phyloP scores from a whole-genome alignment of 2,888 invertebrate genomes.

The Empis livida region DNA sequence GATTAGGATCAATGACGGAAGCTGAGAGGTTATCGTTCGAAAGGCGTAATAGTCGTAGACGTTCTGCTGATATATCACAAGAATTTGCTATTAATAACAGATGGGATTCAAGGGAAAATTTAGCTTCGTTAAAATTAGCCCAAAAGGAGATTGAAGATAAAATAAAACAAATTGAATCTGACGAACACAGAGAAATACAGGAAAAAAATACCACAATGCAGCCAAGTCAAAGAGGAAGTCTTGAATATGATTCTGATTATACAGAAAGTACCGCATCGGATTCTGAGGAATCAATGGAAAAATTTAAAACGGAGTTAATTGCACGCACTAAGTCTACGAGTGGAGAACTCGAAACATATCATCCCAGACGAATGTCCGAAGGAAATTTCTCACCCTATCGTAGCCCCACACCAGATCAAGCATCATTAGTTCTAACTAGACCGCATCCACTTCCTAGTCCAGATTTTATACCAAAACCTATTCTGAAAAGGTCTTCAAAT shows the following conservation, averaged over 20 bases:
- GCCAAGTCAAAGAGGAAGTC: slow-evolving; percentile 20
- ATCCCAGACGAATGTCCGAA: slow-evolving; percentile 45
- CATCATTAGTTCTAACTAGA: slow-evolving; percentile 46
- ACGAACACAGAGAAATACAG: slow-evolving; percentile 7
- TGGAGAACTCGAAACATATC: slow-evolving; percentile 53
- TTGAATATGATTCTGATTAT: slow-evolving; percentile 46
- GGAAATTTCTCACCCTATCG: slow-evolving; percentile 31
- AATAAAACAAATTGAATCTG: background rate
- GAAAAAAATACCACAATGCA: slow-evolving; percentile 17
- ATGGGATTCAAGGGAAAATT: slow-evolving; percentile 30
- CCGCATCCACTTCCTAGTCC: slow-evolving; percentile 52
- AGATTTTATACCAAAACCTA: slow-evolving; percentile 65
- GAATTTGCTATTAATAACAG: slow-evolving; percentile 18
- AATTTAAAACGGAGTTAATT: slow-evolving; percentile 31
- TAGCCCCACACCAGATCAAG: slow-evolving; percentile 39
- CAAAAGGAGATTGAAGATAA: slow-evolving; percentile 12
- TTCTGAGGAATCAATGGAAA: slow-evolving; percentile 35
- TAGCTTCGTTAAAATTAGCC: slow-evolving; percentile 25
- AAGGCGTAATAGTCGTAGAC: slow-evolving; percentile 35
- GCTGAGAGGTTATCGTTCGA: slow-evolving; percentile 37
- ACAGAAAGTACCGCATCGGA: slow-evolving; percentile 47
- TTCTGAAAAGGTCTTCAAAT: slow-evolving; percentile 47
- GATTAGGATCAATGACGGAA: slow-evolving; percentile 40
- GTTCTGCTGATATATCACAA: slow-evolving; percentile 38
- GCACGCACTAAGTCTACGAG: slow-evolving; percentile 30